These are phyloP conservation scores for Motacilla alba DNA, from an alignment of 2,113 vertebrate species.

Conservation along the genomic window DNA sequence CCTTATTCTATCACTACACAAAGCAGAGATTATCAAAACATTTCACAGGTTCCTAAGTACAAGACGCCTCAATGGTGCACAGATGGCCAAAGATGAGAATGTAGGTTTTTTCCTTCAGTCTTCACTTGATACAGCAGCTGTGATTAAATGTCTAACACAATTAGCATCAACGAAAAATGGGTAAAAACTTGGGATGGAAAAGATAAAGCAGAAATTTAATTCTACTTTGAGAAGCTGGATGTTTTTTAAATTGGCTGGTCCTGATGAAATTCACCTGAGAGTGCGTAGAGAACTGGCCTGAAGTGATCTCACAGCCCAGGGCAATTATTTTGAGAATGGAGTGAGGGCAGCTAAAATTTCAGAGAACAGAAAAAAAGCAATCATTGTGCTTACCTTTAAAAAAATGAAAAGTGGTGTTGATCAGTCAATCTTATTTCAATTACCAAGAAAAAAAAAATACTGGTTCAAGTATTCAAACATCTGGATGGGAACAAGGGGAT, in stretches of 20 bases:
- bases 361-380: background rate
- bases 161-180: constrained; percentile 12
- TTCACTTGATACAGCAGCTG: constrained; percentile 12
- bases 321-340: background rate
- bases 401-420: background rate
- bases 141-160: constrained; percentile 63
- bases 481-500: background rate
- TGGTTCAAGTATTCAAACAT: constrained; percentile 14
- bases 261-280: constrained; percentile 11
- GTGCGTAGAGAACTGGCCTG: background rate
- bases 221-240: constrained; percentile 14
- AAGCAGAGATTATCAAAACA: constrained; percentile 2
- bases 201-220: constrained; percentile 25
- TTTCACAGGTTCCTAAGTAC: background rate
- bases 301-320: background rate
- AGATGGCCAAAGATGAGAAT: background rate
- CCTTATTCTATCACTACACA: background rate
- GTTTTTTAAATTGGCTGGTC: background rate
- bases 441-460: background rate
- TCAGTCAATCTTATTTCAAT: constrained; percentile 1
- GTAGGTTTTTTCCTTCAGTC: background rate
- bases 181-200: background rate
- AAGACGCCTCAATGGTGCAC: background rate
- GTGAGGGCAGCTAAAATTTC: background rate
- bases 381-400: background rate